Conservation (phyloP, 2,888 invertebrate species). For the Agelastica alni region DNA sequence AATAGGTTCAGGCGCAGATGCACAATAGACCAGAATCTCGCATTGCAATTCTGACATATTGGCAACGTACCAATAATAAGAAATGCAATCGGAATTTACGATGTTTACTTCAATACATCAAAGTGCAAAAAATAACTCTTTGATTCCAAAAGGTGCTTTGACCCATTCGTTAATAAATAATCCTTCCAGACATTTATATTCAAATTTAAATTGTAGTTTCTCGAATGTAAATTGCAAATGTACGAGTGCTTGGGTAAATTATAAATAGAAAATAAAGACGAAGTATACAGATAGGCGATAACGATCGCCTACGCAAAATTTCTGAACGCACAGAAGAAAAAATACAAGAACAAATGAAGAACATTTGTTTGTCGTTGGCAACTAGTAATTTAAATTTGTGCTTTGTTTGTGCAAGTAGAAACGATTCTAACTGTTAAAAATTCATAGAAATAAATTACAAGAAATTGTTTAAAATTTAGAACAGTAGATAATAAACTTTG, state of each 20-base stretch:
- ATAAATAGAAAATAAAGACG: not conserved
- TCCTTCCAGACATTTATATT: conserved; percentile 1
- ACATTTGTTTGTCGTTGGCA: not conserved
- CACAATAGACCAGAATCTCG: not conserved
- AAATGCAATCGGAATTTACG: not conserved
- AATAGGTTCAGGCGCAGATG: not conserved
- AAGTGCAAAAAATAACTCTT: no score
- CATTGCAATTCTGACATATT: not conserved
- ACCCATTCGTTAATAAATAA: not conserved
- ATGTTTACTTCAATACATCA: not conserved
- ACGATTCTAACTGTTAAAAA: no score
- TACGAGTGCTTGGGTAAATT: conserved; percentile 4
- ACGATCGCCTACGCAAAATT: not conserved
- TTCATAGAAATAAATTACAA: no score
- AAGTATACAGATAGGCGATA: not conserved
- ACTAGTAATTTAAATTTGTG: not conserved
- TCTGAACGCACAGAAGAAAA: not conserved
- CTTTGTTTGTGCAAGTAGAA: no score
- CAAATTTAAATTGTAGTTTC: conserved; percentile 12
- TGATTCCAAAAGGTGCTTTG: no score
- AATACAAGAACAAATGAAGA: not conserved
- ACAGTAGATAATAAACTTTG: no score
- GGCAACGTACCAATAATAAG: not conserved
- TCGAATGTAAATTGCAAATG: conserved; percentile 9
- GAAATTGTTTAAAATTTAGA: no score